Conservation (phyloP, 2,888 invertebrate genomes). For the Heliconius hortense region DNA sequence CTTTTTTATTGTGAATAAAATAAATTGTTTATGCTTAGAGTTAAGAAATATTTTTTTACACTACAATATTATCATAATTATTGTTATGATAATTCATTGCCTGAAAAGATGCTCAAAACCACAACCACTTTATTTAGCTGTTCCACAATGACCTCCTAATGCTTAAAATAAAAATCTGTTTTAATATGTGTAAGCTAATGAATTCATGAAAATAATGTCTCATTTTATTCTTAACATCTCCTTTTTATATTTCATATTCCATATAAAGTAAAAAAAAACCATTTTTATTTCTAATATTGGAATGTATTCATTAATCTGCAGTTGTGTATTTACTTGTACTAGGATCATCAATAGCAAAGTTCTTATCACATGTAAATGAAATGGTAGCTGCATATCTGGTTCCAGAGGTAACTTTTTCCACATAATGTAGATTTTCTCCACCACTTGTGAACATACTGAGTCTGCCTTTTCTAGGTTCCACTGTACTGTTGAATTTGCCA, state of each 20-base stretch:
- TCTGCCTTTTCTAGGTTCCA: conserved; percentile 90
- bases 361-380: conserved; percentile 91
- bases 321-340: conserved; percentile 55
- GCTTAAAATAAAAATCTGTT: neutral
- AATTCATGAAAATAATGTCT: neutral
- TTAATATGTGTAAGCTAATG: neutral
- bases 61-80: no score
- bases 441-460: conserved; percentile 94
- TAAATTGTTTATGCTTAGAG: no score
- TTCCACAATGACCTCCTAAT: neutral
- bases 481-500: conserved; percentile 83
- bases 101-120: no score
- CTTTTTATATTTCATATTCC: neutral
- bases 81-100: no score
- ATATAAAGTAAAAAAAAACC: neutral
- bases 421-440: conserved; percentile 90
- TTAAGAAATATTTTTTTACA: no score
- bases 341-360: conserved; percentile 84
- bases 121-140: neutral
- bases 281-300: conserved; percentile 16
- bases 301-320: conserved; percentile 32
- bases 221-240: neutral
- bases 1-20: no score
- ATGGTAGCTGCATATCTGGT: conserved; percentile 91
- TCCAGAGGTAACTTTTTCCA: conserved; percentile 90